Evolutionary conservation across 1,140 invertebrate genomes (phyloP), one percentile per base, ranked within the genome.

Genomic region (Araneus ventricosus): DNA sequence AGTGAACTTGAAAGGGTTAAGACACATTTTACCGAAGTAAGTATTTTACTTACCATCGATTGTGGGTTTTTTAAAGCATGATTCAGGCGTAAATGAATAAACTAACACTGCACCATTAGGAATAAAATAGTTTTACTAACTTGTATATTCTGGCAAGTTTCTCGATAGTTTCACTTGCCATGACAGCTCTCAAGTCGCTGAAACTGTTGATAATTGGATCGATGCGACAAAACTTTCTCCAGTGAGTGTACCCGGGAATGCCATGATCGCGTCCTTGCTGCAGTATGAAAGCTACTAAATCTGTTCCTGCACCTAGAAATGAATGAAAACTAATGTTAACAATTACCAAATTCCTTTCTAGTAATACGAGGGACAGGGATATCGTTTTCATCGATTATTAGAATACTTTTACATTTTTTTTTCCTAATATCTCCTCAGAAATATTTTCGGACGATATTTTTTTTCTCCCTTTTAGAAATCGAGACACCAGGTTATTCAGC

Each of bases 201-300:
- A 99, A 99, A 34, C 95, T 96, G 2, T 94, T 95, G 1, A 97
- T 96, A 27, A 96, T 96, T 17, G 96, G 95, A 45, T 94, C 91
- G 41, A 98, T 94, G 30, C 97, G 97, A 94, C 98, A 98, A 41
- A 98, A 96, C 82, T 96, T 95, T 91, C 98, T 95, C 96, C 98
- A 99, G 89, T 97, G 96, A 91, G 97, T 97, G 95, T 99, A 99
- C n/a, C 97, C 95, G 2, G 97, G 97, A 37, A 99, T 95, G 0
- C 98, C 98, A 94, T 98, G 98, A 95, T 99, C 98, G 87, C 98
- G 96, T 7, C 98, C 98, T 92, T 98, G 96, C 95, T 98, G 98
- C 92, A 99, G 97, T 93, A 98, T 97, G 79, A 98, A 96, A 0
- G 98, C 97, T 0, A 97, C 98, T 94, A 99, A 96, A 96, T 99